phyloP scores from a whole-genome alignment of 2,113 vertebrate genomes.

The Anguilla rostrata region DNA sequence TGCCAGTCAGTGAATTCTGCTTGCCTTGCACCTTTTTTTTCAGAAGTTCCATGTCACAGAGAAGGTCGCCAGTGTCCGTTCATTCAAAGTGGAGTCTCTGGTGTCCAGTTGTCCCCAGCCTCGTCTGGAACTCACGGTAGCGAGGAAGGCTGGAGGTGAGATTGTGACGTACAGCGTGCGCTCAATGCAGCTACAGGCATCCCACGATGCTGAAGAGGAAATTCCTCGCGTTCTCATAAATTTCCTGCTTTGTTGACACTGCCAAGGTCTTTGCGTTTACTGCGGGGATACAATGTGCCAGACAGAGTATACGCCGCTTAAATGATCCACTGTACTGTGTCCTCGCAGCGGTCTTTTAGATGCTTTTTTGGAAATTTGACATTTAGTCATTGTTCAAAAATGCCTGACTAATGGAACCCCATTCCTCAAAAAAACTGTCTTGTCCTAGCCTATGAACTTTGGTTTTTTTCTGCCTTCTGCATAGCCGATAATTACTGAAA shows the following conservation, averaged over 20 bases:
- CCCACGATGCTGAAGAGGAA: not conserved
- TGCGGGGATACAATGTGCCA: not conserved
- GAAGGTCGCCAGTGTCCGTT: not conserved
- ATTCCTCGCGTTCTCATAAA: not conserved
- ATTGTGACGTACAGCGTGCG: not conserved
- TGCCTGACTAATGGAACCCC: too few relatives aligned
- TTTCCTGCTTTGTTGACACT: not conserved
- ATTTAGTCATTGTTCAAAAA: not conserved
- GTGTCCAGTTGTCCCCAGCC: constrained; percentile 1
- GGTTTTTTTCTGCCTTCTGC: too few relatives aligned
- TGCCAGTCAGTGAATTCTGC: not conserved
- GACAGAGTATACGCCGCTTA: not conserved
- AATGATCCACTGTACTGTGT: not conserved
- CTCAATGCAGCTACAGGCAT: not conserved
- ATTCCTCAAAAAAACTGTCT: too few relatives aligned
- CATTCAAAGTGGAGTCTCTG: not conserved
- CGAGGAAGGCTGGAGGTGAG: constrained; percentile 1
- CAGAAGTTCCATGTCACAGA: not conserved
- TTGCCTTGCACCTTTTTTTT: not conserved
- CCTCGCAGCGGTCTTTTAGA: not conserved
- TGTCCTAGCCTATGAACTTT: too few relatives aligned
- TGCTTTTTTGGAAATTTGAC: too few relatives aligned
- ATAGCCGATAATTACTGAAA: too few relatives aligned
- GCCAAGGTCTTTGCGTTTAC: constrained; percentile 7
- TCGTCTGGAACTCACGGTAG: not conserved